Evolutionary conservation across 35 echinoderm and acorn worm genomes (phyloP), one percentile per base, ranked within the genome.

Genomic region (Diadema setosum): DNA sequence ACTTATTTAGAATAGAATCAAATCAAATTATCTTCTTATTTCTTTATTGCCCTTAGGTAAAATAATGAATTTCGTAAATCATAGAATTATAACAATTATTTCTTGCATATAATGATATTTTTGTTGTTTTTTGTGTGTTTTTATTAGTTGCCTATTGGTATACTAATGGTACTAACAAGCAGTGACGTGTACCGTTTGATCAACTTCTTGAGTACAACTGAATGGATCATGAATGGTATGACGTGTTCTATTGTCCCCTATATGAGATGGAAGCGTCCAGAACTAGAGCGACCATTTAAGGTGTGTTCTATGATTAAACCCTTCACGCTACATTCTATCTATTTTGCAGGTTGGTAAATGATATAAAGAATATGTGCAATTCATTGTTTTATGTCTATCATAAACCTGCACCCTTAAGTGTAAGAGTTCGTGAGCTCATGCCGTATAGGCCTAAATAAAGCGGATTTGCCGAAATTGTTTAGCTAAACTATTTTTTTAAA

Each of bases 161-260:
- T 78, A 1, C 25, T 78, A 41, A 91, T 94, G 92, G 8, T 98
- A 24, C n/a, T n/a, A n/a, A 85, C 81, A 15, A 85, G 34, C 42
- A 83, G 88, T 18, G 93, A 94, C 56, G 82, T 98, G 0, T 88
- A 89, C 69, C 84, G 64, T 33, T 65, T 98, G 6, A 94, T 98
- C 44, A 98, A 91, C 65, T 98, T 94, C 46, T 55, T 98, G n/a
- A 98, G 96, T 85, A 94, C 94, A 48, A 94, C 83, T 21, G 87
- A 92, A 26, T 98, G 96, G 96, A 57, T 93, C 14, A 94, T 98
- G 25, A 88, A 94, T 32, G 85, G 55, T 6, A 61, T 94, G 7
- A 45, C 96, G 17, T 85, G 91, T 35, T 39, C 86, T 26, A 40
- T 86, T 6, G 83, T 98, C 24, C 96, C 92, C n/a, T 98, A 98